Percentiles rank a stretch among this genome's conserved stretches.
phyloP scores from a whole-genome alignment of 2,888 invertebrate species.

The Pachymerium ferrugineum region DNA sequence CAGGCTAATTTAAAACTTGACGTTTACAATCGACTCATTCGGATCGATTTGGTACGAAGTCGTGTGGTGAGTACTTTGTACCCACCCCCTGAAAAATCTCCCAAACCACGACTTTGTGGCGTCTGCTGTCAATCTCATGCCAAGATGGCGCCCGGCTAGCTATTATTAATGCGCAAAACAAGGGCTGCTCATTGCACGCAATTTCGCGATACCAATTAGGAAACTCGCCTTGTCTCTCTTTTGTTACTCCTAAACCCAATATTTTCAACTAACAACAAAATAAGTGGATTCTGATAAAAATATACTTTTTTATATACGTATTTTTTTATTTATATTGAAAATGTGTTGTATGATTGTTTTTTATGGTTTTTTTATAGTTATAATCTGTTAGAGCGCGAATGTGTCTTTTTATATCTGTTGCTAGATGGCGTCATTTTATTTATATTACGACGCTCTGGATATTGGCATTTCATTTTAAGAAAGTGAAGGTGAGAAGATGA shows the following conservation, averaged over 20 bases:
- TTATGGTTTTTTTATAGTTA: too few species aligned
- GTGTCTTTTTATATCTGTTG: neutral
- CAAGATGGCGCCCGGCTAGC: constrained; percentile 22
- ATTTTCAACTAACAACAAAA: too few species aligned
- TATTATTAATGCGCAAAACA: constrained; percentile 15
- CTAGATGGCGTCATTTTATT: neutral
- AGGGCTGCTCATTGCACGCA: constrained; percentile 7
- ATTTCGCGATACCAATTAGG: constrained; percentile 22
- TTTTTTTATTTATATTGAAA: too few species aligned
- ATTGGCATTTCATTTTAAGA: neutral
- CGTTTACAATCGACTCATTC: neutral
- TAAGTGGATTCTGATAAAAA: too few species aligned
- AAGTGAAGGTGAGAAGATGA: neutral
- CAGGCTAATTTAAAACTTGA: too few species aligned
- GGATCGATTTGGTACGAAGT: neutral
- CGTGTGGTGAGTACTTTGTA: neutral
- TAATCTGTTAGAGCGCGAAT: too few species aligned
- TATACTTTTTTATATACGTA: too few species aligned
- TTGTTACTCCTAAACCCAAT: neutral
- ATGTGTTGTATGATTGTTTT: too few species aligned
- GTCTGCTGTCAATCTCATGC: constrained; percentile 24
- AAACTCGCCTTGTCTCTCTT: constrained; percentile 9
- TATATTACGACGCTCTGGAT: neutral
- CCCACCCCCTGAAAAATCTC: neutral
- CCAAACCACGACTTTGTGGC: constrained; percentile 3